These are phyloP conservation scores for Drosophila santomea DNA, from an alignment of 1,140 invertebrate genomes.

Conservation along the genomic window DNA sequence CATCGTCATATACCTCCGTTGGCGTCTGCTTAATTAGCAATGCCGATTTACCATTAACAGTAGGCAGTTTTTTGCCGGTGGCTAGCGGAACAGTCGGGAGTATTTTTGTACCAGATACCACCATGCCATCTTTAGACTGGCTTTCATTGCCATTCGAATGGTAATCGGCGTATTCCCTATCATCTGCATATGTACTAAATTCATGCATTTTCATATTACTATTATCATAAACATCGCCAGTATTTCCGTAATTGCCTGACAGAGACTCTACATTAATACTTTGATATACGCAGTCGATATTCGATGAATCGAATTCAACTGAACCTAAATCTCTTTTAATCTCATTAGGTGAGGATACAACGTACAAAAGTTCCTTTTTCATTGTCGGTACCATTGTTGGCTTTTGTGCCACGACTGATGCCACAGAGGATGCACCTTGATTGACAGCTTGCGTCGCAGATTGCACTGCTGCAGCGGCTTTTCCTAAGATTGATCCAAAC, in stretches of 20 bases:
- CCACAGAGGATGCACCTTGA: conserved; percentile 81
- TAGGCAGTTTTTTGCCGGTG: conserved; percentile 82
- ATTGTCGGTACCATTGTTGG: conserved; percentile 43
- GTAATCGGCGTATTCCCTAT: conserved; percentile 40
- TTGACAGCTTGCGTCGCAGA: conserved; percentile 85
- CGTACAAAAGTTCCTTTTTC: conserved; percentile 1
- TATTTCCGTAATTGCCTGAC: conserved; percentile 35
- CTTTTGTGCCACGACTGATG: conserved; percentile 85
- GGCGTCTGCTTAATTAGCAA: conserved; percentile 78
- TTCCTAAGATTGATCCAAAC: conserved; percentile 73
- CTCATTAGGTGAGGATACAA: conserved; percentile 12
- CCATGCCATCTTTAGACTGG: conserved; percentile 13
- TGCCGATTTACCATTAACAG: conserved; percentile 79
- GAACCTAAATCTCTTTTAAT: neutral
- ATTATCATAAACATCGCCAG: conserved; percentile 67
- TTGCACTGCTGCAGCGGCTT: conserved; percentile 83
- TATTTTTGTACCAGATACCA: conserved; percentile 31
- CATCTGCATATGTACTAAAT: conserved; percentile 22
- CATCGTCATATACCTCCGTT: conserved; percentile 79
- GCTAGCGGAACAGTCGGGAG: conserved; percentile 67
- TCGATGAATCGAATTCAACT: conserved; percentile 11
- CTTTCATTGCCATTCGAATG: conserved; percentile 57
- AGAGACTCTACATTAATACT: conserved; percentile 20
- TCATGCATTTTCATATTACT: conserved; percentile 50
- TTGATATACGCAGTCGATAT: conserved; percentile 33